Evolutionary conservation across 2,888 invertebrate species (phyloP).

Genomic region (Timandra comae): DNA sequence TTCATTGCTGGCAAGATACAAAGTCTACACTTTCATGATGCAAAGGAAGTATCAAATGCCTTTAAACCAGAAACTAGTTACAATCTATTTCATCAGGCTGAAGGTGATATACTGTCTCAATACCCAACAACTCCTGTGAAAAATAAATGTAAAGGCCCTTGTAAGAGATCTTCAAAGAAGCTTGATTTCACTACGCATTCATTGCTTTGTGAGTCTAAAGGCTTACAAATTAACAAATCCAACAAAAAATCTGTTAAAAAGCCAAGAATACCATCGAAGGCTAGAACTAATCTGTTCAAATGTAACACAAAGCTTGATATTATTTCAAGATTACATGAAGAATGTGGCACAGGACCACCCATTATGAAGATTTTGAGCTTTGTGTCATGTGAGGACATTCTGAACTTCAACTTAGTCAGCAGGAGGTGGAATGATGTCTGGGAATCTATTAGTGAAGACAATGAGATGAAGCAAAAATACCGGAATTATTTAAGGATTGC

Average conservation of each 20-base stretch:
- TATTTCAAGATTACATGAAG: constrained; percentile 47
- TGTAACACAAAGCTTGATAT: constrained; percentile 63
- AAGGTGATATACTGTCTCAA: constrained; percentile 33
- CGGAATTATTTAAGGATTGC: constrained; percentile 38
- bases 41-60: constrained; percentile 30
- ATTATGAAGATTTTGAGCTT: constrained; percentile 53
- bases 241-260: constrained; percentile 22
- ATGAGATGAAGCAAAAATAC: constrained; percentile 42
- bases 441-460: constrained; percentile 41
- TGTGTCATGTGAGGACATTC: constrained; percentile 55
- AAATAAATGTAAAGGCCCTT: constrained; percentile 49
- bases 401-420: constrained; percentile 57
- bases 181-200: constrained; percentile 58
- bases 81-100: constrained; percentile 18
- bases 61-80: constrained; percentile 21
- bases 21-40: constrained; percentile 55
- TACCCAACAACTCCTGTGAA: constrained; percentile 66
- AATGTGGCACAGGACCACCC: constrained; percentile 39
- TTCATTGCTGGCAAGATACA: constrained; percentile 58
- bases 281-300: constrained; percentile 37
- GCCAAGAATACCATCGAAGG: constrained; percentile 27
- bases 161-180: constrained; percentile 48
- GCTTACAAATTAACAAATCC: constrained; percentile 24
- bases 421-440: constrained; percentile 52
- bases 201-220: constrained; percentile 50